Evolutionary conservation across 2,797 vertebrate species (phyloP).

Genomic region (Sebastes vulpes): DNA sequence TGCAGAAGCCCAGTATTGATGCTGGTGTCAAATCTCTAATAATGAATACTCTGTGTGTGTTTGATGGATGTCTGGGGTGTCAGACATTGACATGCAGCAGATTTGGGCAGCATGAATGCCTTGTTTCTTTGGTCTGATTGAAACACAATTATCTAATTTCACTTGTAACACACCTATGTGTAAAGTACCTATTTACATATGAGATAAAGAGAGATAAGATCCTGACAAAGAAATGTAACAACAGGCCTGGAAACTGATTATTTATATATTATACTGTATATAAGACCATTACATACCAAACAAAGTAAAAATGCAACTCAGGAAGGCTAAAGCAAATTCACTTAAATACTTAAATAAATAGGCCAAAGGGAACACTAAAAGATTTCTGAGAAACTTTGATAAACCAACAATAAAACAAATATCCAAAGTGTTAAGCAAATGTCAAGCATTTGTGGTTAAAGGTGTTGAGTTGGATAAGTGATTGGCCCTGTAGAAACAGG

Average conservation of each 20-base stretch:
- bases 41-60: conserved; percentile 2
- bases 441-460: background rate
- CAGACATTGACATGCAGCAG: background rate
- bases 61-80: conserved; percentile 12
- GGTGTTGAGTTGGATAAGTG: background rate
- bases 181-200: background rate
- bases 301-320: background rate
- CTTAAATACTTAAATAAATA: background rate
- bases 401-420: background rate
- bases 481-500: background rate
- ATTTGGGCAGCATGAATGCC: background rate
- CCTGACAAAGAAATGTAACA: background rate
- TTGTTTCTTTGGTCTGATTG: background rate
- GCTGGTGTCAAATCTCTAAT: conserved; percentile 26
- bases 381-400: background rate
- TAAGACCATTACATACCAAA: background rate
- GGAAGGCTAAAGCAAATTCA: background rate
- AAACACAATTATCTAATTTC: background rate
- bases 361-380: background rate
- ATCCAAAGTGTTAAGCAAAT: background rate
- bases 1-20: conserved; percentile 4
- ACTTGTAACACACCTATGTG: background rate
- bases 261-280: no score
- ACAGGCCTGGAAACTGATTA: background rate
- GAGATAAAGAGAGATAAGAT: no score